Evolutionary conservation across 2,888 invertebrate genomes (phyloP).

Genomic region (Chirona hameri): DNA sequence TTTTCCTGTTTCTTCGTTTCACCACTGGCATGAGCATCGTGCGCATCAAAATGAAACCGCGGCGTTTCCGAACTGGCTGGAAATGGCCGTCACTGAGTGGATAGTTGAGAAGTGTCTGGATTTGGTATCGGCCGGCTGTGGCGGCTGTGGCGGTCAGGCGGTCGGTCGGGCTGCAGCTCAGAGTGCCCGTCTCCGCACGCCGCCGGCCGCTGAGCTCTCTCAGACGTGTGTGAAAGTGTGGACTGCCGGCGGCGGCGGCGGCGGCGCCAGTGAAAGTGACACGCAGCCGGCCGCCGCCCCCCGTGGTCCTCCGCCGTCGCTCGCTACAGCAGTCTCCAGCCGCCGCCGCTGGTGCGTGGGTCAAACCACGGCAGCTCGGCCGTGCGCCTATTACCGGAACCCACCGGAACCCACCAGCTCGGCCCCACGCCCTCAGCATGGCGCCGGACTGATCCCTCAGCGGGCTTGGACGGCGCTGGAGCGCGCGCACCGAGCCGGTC

Average conservation of each 20-base stretch:
- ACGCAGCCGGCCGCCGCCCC: conserved; percentile 2
- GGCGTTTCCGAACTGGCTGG: too few relatives aligned
- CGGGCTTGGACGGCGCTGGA: not conserved
- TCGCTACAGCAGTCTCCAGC: not conserved
- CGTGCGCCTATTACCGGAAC: too few relatives aligned
- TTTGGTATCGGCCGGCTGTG: not conserved
- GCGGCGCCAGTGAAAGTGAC: conserved; percentile 22
- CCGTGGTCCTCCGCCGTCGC: not conserved
- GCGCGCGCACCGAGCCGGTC: too few relatives aligned
- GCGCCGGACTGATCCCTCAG: not conserved
- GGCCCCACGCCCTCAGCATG: too few relatives aligned
- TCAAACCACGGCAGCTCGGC: not conserved
- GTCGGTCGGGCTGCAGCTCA: not conserved
- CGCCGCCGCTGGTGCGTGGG: not conserved
- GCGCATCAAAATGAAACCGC: too few relatives aligned
- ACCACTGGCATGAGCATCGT: too few relatives aligned
- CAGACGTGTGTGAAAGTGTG: conserved; percentile 25
- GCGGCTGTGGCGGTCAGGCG: too few relatives aligned
- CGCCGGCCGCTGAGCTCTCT: too few relatives aligned
- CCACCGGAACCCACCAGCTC: too few relatives aligned
- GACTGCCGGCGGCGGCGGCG: not conserved
- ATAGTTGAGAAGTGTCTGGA: not conserved
- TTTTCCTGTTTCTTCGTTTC: too few relatives aligned
- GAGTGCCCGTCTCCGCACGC: not conserved
- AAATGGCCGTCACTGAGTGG: too few relatives aligned